phyloP scores from a whole-genome alignment of 2,888 invertebrate species.

The Bombyx huttoni region DNA sequence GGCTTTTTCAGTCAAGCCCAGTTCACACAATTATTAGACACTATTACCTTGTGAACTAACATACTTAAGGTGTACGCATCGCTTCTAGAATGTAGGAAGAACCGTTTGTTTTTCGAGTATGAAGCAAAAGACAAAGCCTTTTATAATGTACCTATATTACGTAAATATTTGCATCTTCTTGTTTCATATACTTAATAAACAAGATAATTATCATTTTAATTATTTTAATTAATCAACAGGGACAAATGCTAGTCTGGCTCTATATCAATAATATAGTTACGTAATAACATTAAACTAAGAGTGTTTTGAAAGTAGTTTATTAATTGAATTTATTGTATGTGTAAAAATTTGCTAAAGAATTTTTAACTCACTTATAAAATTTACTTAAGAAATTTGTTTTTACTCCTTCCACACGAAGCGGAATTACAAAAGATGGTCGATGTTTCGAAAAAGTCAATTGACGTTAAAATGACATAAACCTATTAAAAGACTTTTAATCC shows the following conservation, averaged over 20 bases:
- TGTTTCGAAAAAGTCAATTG: too few relatives aligned
- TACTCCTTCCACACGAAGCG: too few relatives aligned
- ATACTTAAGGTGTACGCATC: slow-evolving; percentile 9
- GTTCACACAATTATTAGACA: slow-evolving; percentile 22
- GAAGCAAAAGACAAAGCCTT: neutral
- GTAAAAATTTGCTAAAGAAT: too few relatives aligned
- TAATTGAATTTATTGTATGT: too few relatives aligned
- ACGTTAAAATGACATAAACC: too few relatives aligned
- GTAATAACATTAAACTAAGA: too few relatives aligned
- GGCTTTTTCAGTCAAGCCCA: slow-evolving; percentile 16
- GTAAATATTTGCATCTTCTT: neutral
- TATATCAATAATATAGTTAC: too few relatives aligned
- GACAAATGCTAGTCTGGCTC: neutral
- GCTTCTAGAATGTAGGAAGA: slow-evolving; percentile 1
- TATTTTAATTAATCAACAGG: neutral
- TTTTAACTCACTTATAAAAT: too few relatives aligned
- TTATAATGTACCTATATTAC: neutral
- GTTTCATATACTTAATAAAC: neutral
- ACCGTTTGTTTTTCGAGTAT: slow-evolving; percentile 4
- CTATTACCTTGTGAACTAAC: slow-evolving; percentile 16
- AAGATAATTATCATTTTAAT: neutral
- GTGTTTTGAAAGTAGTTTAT: too few relatives aligned
- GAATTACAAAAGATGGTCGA: too few relatives aligned
- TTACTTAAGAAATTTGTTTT: too few relatives aligned
- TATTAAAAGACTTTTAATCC: too few relatives aligned